phyloP scores from a whole-genome alignment of 2,797 vertebrate genomes.

The Peromyscus eremicus region DNA sequence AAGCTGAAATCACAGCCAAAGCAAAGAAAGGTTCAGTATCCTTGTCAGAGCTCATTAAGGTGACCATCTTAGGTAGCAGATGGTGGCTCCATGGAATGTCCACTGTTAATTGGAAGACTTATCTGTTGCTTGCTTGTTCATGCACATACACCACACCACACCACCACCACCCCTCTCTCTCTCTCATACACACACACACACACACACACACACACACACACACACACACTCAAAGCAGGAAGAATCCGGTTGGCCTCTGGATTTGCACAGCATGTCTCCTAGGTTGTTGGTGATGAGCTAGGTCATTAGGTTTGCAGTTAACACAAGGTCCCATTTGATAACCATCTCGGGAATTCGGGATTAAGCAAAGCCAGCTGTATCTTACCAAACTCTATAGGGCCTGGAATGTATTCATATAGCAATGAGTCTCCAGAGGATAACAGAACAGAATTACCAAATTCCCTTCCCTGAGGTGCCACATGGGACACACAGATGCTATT shows the following conservation, averaged over 20 bases:
- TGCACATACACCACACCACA: background rate
- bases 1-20: constrained; percentile 67
- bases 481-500: background rate
- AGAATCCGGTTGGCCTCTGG: background rate
- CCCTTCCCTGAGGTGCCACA: background rate
- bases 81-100: constrained; percentile 44
- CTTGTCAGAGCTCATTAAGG: constrained; percentile 74
- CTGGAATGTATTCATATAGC: background rate
- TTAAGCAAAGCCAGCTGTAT: background rate
- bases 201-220: background rate
- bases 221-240: background rate
- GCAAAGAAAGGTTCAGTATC: constrained; percentile 77
- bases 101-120: constrained; percentile 59
- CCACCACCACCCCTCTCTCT: too few species aligned
- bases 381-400: background rate
- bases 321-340: background rate
- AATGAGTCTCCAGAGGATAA: background rate
- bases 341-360: background rate
- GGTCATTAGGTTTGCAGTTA: background rate
- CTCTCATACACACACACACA: too few species aligned
- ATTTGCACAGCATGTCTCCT: background rate
- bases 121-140: constrained; percentile 5
- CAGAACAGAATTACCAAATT: background rate
- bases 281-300: background rate
- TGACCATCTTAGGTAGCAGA: constrained; percentile 56